Percentiles rank a stretch among this genome's conserved stretches.
Conservation (phyloP, 2,888 invertebrate genomes). For the Bugulina stolonifera region DNA sequence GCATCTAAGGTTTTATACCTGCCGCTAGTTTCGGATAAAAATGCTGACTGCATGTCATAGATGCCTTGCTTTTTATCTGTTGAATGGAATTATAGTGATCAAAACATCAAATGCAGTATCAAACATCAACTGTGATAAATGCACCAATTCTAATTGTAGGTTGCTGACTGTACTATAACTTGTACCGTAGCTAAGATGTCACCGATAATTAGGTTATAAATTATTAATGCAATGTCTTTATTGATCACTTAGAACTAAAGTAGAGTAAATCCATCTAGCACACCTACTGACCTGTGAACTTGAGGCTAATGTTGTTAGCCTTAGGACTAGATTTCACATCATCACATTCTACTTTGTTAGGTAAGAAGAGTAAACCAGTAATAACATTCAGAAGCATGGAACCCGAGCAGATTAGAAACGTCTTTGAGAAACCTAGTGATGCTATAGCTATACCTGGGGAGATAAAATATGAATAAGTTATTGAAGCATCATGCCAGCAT, state of each 20-base stretch:
- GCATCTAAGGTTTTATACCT: no score
- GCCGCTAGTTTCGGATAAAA: not conserved
- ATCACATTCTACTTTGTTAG: not conserved
- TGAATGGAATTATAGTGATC: no score
- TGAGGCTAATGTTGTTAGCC: not conserved
- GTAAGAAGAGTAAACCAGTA: not conserved
- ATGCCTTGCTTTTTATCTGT: constrained; percentile 24
- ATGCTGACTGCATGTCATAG: not conserved
- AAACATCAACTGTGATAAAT: no score
- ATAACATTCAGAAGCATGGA: not conserved
- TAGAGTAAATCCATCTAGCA: not conserved
- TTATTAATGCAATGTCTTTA: no score
- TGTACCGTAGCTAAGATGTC: no score
- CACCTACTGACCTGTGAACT: not conserved
- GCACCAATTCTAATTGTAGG: no score
- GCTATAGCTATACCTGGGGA: not conserved
- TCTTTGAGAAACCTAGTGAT: not conserved
- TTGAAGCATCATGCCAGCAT: no score
- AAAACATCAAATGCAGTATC: no score
- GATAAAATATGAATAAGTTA: no score
- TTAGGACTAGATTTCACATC: no score
- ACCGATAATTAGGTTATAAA: no score
- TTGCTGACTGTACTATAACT: no score
- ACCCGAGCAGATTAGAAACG: not conserved
- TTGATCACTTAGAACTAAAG: not conserved